phyloP scores from a whole-genome alignment of 2,113 vertebrate species.

The Strix aluco region DNA sequence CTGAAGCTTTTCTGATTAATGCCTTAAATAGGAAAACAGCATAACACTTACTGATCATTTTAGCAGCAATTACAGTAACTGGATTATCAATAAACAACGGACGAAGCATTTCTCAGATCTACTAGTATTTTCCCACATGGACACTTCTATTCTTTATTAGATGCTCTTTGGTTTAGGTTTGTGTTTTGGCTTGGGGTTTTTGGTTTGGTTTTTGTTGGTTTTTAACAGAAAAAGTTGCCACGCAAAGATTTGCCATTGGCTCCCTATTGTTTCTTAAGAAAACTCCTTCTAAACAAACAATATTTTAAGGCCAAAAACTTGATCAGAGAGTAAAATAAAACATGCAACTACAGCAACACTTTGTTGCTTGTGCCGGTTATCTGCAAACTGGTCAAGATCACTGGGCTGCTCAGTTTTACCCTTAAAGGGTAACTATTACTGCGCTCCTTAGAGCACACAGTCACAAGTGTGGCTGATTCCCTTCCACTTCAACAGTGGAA shows the following conservation, averaged over 20 bases:
- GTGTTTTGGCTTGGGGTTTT: background rate
- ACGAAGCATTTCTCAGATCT: background rate
- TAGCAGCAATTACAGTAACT: background rate
- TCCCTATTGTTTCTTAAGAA: background rate
- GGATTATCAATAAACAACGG: conserved; percentile 14
- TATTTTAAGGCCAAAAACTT: background rate
- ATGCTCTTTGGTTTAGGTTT: background rate
- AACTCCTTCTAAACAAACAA: background rate
- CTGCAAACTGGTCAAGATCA: background rate
- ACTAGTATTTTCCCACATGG: background rate
- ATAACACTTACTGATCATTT: background rate
- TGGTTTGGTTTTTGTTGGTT: background rate
- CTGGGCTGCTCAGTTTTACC: background rate
- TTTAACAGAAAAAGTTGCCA: background rate
- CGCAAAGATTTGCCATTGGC: background rate
- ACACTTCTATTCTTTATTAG: background rate
- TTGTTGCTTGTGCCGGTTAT: background rate
- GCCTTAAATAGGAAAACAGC: background rate
- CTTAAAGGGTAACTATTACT: background rate
- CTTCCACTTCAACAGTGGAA: background rate
- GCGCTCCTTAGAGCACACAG: background rate
- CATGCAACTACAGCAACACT: background rate
- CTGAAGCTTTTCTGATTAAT: background rate
- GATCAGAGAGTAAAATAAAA: background rate
- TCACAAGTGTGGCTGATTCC: background rate